A percentile compares a stretch with the other conserved stretches of the same genome.
Evolutionary conservation across 30 jellyfish, hydroid and myxozoan genomes (phyloP).

Genomic region (Cassiopea andromeda): DNA sequence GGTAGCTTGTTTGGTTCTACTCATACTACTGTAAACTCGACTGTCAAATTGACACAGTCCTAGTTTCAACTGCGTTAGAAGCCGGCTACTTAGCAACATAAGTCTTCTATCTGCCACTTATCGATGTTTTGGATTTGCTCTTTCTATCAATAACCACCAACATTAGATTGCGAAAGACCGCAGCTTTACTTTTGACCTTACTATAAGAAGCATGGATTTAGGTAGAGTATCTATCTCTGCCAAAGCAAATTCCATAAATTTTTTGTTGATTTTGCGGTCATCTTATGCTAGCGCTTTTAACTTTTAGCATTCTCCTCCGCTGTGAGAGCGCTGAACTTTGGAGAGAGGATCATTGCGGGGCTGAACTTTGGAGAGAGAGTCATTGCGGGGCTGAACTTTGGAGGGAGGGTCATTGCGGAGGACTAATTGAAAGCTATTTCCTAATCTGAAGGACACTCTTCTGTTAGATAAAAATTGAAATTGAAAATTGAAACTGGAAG

Average conservation of each 20-base stretch:
- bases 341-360: too few species aligned
- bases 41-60: not conserved
- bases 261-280: not conserved
- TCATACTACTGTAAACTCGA: not conserved
- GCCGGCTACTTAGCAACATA: not conserved
- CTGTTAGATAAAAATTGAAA: too few species aligned
- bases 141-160: not conserved
- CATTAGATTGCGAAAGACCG: not conserved
- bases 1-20: too few species aligned
- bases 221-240: not conserved
- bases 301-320: too few species aligned
- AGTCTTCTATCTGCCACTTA: not conserved
- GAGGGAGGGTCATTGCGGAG: too few species aligned
- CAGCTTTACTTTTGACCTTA: conserved; percentile 1
- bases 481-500: too few species aligned
- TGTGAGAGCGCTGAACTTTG: too few species aligned
- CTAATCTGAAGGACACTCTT: too few species aligned
- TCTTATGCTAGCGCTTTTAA: too few species aligned
- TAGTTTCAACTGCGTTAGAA: not conserved
- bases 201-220: not conserved
- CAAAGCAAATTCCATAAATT: not conserved
- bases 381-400: too few species aligned
- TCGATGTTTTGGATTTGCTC: not conserved
- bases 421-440: too few species aligned
- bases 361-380: too few species aligned